Base-by-base conservation (phyloP, 2,888 invertebrate genomes). In the Trissolcus japonicus region DNA sequence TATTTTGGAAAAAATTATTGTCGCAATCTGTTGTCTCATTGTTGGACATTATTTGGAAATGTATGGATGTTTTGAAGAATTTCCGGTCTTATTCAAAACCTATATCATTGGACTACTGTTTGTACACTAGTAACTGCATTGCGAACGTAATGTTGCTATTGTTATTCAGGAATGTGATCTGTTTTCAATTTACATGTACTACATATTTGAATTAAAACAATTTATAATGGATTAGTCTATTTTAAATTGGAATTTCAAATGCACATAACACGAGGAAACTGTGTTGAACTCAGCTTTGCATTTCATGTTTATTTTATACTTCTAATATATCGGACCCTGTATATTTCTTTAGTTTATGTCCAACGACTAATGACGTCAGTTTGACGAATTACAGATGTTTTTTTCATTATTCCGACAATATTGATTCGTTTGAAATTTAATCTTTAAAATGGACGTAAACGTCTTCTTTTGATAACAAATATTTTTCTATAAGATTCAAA, bases 131-230 rank as follows among this genome's bases (percentile, higher is more conserved):
- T 25, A 25, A 46, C 62, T 71, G 57, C 62, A 43, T 71, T 57
- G 19, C 62, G 57, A 62, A 51, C 43, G 62, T 43, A 62, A 71
- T 11, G 35, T 19, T 41, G 9, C 29, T 61, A 57, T 71, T 71
- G 71, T 71, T 57, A 71, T 62, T 35, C 62, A 41, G 71, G 62
- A 62, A 71, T 71, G 71, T 19, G 62, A 71, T 71, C 56, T 62
- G 71, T 63, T 62, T 62, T 50, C 25, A 71, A 62, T 62, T 71
- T 57, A 57, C 56, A 62, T 62, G 48, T n/a, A 19, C 29, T 61
- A 56, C 54, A 40, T 68, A 55, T 55, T 68, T 68, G 55, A 62
- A 69, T 61, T 68, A 68, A 62, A 50, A 17, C 43, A 61, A 53
- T 59, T 67, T 51, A 21, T 66, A 35, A 65, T 29, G 35, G 29